phyloP scores from a whole-genome alignment of 2,113 vertebrate species.

The Sceloporus tristichus region DNA sequence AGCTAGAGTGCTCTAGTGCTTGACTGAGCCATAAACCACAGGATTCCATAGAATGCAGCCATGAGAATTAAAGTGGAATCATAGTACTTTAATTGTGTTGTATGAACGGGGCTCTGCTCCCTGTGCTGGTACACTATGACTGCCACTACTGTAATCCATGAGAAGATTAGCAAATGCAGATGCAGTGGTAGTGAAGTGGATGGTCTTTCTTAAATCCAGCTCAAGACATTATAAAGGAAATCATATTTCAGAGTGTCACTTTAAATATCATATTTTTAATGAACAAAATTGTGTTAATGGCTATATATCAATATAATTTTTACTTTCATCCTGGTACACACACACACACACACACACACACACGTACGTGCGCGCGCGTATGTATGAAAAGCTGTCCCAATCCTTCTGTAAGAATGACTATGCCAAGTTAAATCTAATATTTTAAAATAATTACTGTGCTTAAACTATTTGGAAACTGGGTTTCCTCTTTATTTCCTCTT shows the following conservation, averaged over 20 bases:
- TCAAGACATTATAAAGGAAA: constrained; percentile 63
- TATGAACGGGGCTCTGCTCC: not conserved
- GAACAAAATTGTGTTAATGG: constrained; percentile 66
- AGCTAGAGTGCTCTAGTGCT: too few species aligned
- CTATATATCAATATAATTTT: constrained; percentile 71
- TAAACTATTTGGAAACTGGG: constrained; percentile 72
- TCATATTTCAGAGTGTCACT: constrained; percentile 75
- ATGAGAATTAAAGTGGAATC: too few species aligned
- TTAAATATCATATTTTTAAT: constrained; percentile 75
- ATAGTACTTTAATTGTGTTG: too few species aligned
- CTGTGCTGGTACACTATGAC: not conserved
- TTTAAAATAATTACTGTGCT: constrained; percentile 74
- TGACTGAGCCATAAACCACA: too few species aligned
- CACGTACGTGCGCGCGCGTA: too few species aligned
- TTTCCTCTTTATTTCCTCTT: constrained; percentile 68
- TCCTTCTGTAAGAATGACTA: constrained; percentile 67
- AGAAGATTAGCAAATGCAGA: too few species aligned
- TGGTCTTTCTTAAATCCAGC: constrained; percentile 43
- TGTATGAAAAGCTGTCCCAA: constrained; percentile 66
- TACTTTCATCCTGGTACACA: constrained; percentile 73
- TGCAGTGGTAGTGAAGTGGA: too few species aligned
- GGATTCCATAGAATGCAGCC: too few species aligned
- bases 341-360: constrained; percentile 54
- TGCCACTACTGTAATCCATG: not conserved
- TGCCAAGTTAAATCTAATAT: constrained; percentile 79